Conservation (phyloP, 2,797 vertebrate species). For the Nyctalus aviator region DNA sequence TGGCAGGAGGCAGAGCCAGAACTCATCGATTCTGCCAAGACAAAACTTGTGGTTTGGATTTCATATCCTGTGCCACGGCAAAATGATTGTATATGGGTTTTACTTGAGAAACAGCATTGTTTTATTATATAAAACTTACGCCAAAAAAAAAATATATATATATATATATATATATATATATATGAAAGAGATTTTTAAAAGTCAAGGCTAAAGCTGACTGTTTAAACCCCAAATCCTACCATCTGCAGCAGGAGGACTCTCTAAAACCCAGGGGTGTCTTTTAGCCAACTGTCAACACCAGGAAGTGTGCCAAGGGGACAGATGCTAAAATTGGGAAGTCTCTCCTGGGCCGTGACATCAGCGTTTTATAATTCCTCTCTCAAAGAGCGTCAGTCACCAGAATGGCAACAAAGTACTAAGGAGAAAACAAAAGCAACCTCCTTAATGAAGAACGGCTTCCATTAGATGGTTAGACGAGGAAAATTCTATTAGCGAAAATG, state of each 20-base stretch:
- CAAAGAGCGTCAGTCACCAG: conserved; percentile 70
- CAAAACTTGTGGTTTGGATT: conserved; percentile 18
- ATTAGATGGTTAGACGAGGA: conserved; percentile 47
- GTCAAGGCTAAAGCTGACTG: conserved; percentile 64
- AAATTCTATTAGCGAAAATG: conserved; percentile 72
- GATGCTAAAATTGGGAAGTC: conserved; percentile 84
- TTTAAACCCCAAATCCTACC: conserved; percentile 78
- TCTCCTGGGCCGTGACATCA: conserved; percentile 81
- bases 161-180: neutral
- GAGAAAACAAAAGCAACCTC: conserved; percentile 65
- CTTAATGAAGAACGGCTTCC: conserved; percentile 50
- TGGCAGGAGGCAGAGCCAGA: neutral
- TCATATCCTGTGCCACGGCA: conserved; percentile 5
- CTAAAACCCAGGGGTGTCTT: conserved; percentile 85
- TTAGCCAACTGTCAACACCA: conserved; percentile 83
- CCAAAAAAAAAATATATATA: neutral
- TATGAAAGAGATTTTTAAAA: conserved; percentile 64
- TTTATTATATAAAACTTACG: conserved; percentile 69
- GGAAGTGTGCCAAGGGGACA: conserved; percentile 84
- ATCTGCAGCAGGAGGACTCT: conserved; percentile 83
- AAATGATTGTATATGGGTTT: conserved; percentile 48
- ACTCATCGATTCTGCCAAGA: neutral
- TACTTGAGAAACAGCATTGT: conserved; percentile 37
- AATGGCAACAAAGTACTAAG: conserved; percentile 57
- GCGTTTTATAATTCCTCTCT: conserved; percentile 79